Percentiles rank a stretch among this genome's conserved stretches.
phyloP scores from a whole-genome alignment of 2,797 vertebrate genomes.

The Lagorchestes hirsutus region DNA sequence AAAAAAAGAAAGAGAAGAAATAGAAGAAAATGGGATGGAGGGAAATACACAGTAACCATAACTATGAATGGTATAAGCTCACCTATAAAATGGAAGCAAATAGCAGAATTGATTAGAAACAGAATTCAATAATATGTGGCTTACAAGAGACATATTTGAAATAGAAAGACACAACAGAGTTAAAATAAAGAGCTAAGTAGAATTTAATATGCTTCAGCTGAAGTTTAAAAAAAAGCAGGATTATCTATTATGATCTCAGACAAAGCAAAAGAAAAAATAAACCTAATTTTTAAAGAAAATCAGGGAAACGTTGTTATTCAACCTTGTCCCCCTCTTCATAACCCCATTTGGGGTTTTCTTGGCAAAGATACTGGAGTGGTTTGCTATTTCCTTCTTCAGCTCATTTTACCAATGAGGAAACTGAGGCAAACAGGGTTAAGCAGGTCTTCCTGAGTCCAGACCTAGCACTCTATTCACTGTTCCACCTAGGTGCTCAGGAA shows the following conservation, averaged over 20 bases:
- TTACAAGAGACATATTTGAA: background rate
- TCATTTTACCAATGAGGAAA: background rate
- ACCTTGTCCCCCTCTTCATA: background rate
- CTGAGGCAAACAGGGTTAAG: background rate
- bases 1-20: background rate
- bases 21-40: background rate
- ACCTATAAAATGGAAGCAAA: background rate
- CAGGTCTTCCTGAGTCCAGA: background rate
- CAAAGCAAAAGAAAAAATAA: background rate
- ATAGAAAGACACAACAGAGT: background rate
- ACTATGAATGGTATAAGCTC: background rate
- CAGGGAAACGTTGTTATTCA: background rate
- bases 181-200: background rate
- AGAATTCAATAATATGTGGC: background rate
- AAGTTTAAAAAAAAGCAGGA: background rate
- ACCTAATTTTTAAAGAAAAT: background rate
- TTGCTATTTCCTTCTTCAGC: background rate
- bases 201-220: background rate
- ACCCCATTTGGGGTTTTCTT: background rate
- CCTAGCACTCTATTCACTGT: background rate
- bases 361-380: background rate
- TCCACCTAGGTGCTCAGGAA: background rate
- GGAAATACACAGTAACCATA: background rate
- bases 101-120: background rate
- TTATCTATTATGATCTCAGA: background rate